These are phyloP conservation scores for Harpagifer antarcticus DNA, from an alignment of 2,797 vertebrate genomes.

Conservation along the genomic window DNA sequence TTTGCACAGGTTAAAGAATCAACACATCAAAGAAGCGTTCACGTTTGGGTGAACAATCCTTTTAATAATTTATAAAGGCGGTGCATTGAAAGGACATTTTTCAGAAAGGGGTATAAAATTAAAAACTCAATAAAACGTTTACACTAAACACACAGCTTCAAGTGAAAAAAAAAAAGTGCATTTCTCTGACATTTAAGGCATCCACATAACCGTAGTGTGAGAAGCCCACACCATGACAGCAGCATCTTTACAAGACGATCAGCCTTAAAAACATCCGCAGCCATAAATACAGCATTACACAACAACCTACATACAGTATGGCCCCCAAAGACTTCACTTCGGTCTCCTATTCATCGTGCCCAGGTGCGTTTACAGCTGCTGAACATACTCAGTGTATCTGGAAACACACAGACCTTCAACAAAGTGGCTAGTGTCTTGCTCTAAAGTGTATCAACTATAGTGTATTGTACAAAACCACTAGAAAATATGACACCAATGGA, in stretches of 20 bases:
- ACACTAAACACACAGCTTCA: conserved; percentile 45
- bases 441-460: conserved; percentile 56
- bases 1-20: conserved; percentile 11
- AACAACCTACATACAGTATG: conserved; percentile 51
- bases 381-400: conserved; percentile 56
- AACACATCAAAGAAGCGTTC: conserved; percentile 18
- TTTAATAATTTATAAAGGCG: conserved; percentile 67
- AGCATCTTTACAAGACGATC: conserved; percentile 59
- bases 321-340: conserved; percentile 51
- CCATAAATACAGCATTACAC: conserved; percentile 54
- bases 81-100: conserved; percentile 46
- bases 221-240: conserved; percentile 52
- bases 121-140: conserved; percentile 49
- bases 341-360: conserved; percentile 37
- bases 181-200: conserved; percentile 64
- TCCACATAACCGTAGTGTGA: conserved; percentile 43
- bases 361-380: conserved; percentile 45
- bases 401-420: conserved; percentile 59
- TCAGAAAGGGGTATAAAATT: conserved; percentile 48
- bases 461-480: conserved; percentile 72
- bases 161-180: conserved; percentile 33
- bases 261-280: conserved; percentile 54
- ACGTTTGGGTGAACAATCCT: conserved; percentile 41
- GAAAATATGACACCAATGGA: conserved; percentile 64
- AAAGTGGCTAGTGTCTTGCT: conserved; percentile 73